phyloP scores from a whole-genome alignment of 1,140 invertebrate genomes.

The Papilio polytes region DNA sequence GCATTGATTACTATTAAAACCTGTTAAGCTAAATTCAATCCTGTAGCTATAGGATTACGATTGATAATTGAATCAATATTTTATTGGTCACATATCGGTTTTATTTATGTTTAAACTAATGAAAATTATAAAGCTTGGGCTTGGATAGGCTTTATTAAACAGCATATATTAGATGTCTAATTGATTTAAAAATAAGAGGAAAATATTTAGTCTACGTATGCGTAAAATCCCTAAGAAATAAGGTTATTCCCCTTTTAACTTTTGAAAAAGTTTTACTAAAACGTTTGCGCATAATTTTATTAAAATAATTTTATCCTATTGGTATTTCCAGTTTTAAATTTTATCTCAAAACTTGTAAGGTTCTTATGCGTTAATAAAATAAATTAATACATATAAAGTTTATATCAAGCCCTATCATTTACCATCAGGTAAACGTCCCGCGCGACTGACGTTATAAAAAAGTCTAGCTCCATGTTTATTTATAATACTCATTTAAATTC shows the following conservation, averaged over 20 bases:
- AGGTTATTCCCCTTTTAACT: background rate
- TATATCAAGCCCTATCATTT: background rate
- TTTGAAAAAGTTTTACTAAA: background rate
- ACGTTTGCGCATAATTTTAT: background rate
- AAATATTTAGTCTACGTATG: background rate
- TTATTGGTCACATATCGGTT: background rate
- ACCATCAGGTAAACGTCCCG: background rate
- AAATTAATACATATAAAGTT: background rate
- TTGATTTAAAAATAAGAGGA: background rate
- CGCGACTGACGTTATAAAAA: constrained; percentile 5
- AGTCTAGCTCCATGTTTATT: constrained; percentile 5
- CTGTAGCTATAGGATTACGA: background rate
- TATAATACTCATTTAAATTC: background rate
- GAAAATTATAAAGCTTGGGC: background rate
- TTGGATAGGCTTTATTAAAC: background rate
- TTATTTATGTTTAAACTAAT: background rate
- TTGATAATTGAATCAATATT: background rate
- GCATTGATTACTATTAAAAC: background rate
- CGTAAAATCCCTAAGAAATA: background rate
- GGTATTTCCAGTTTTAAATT: background rate
- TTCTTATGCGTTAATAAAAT: background rate
- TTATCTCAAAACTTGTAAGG: background rate
- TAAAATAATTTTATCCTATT: too few relatives aligned
- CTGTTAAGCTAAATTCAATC: background rate
- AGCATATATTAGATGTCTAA: background rate